Base-by-base conservation (phyloP, 2,888 invertebrate species). In the Erebia aethiops region DNA sequence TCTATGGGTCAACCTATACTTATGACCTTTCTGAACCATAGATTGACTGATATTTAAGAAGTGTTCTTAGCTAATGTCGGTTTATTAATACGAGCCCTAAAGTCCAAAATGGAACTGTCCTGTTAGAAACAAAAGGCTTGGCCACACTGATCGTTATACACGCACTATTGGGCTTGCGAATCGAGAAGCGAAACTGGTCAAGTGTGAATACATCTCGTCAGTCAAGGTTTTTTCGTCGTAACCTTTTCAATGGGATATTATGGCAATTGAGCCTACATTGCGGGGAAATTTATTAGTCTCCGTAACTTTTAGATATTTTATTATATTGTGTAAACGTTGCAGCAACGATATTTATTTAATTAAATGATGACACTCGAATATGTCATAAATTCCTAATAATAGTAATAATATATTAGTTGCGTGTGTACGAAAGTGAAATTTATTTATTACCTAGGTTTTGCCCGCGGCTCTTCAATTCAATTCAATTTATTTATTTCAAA, bases 91-190 rank as follows among this genome's bases (percentile, higher is more conserved):
- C 26, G 26, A 46, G 46, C 3, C 13, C 46, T 35, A 7, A 7
- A 35, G 13, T 46, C 13, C 13, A 4, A 43, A 49, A 43, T 8
- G 21, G 62, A 21, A 46, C 51, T 7, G 7, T 65, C 65, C 56
- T 1, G 13, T 41, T 26, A 18, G n/a, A 41, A 52, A 18, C 52
- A 18, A 41, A 21, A 41, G 52, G 7, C 14, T 9, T 67, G 60
- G 67, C 13, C 16, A 41, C 35, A 51, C 51, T 14, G 52, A 67
- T 73, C 71, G 69, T 69, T 74, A 72, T 67, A 60, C 70, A 71
- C 71, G 68, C 71, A 70, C 74, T 71, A 75, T 74, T 71, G 70
- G 71, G 52, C 70, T 58, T 69, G 75, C 75, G 70, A 75, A 72
- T 74, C 65, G 70, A 61, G 57, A 60, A 35, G 66, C 65, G 51